Conservation (phyloP, 2,888 invertebrate genomes). For the Tanaodytes sp. region DNA sequence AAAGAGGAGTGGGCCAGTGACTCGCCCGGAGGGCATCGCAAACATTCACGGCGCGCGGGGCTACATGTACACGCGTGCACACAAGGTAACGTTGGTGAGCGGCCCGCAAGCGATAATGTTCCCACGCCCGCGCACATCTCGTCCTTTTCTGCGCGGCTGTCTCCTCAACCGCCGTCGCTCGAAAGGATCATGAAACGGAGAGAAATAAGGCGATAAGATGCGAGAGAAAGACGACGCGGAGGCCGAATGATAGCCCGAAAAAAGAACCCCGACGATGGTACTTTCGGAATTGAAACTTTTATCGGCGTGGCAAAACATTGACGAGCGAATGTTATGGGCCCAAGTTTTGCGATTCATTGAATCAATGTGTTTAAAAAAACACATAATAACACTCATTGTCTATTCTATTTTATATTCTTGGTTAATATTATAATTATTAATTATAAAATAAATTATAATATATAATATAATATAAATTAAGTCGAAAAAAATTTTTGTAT, state of each 20-base stretch:
- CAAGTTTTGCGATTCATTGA: too few species aligned
- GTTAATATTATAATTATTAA: too few species aligned
- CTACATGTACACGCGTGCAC: constrained; percentile 26
- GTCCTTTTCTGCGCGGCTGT: constrained; percentile 21
- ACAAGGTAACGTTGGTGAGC: constrained; percentile 53
- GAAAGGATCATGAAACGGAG: constrained; percentile 43
- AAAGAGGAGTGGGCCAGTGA: constrained; percentile 55
- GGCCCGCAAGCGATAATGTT: constrained; percentile 65
- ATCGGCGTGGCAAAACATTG: constrained; percentile 33
- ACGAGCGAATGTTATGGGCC: constrained; percentile 38
- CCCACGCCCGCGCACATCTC: constrained; percentile 61
- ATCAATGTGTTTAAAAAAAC: too few species aligned
- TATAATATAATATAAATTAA: too few species aligned
- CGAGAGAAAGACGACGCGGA: constrained; percentile 41
- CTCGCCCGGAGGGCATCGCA: constrained; percentile 45
- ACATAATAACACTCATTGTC: too few species aligned
- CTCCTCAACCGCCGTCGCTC: constrained; percentile 27
- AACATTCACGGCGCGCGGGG: constrained; percentile 11
- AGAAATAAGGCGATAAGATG: constrained; percentile 51
- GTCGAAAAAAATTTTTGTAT: too few species aligned
- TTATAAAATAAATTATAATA: too few species aligned
- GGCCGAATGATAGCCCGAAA: constrained; percentile 45
- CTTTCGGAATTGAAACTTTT: constrained; percentile 49
- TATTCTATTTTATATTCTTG: too few species aligned
- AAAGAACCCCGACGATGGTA: constrained; percentile 46